These are phyloP conservation scores for Galeruca laticollis DNA, from an alignment of 2,888 invertebrate genomes.

Conservation along the genomic window DNA sequence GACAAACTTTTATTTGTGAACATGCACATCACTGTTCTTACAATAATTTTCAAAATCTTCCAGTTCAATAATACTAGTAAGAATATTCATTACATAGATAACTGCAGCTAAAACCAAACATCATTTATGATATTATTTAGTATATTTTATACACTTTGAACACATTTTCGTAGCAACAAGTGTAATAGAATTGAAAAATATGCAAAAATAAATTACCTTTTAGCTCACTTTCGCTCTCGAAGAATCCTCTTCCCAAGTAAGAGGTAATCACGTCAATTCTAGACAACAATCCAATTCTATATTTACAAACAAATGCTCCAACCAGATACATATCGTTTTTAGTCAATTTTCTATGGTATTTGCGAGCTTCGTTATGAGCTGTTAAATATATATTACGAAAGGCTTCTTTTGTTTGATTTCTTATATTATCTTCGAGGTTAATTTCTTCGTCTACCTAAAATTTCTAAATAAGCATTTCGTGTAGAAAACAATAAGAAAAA, in stretches of 20 bases:
- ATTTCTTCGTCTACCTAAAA: constrained; percentile 41
- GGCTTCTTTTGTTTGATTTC: constrained; percentile 46
- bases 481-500: constrained; percentile 7
- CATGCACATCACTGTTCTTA: constrained; percentile 19
- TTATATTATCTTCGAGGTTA: constrained; percentile 45
- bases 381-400: constrained; percentile 43
- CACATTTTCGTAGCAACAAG: background rate
- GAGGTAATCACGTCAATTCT: constrained; percentile 47
- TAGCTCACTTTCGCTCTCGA: constrained; percentile 49
- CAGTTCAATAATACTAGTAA: constrained; percentile 40
- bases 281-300: constrained; percentile 47
- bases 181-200: background rate
- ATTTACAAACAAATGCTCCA: constrained; percentile 48
- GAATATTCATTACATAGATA: constrained; percentile 46
- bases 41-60: constrained; percentile 46
- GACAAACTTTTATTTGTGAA: constrained; percentile 16
- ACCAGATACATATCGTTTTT: constrained; percentile 46
- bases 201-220: constrained; percentile 47
- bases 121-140: background rate
- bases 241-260: constrained; percentile 49
- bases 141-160: background rate
- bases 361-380: constrained; percentile 45
- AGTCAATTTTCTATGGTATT: constrained; percentile 43
- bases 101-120: constrained; percentile 49
- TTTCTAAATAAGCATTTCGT: too few species aligned